phyloP scores from a whole-genome alignment of 2,888 invertebrate genomes.

The Petrolisthes cinctipes region DNA sequence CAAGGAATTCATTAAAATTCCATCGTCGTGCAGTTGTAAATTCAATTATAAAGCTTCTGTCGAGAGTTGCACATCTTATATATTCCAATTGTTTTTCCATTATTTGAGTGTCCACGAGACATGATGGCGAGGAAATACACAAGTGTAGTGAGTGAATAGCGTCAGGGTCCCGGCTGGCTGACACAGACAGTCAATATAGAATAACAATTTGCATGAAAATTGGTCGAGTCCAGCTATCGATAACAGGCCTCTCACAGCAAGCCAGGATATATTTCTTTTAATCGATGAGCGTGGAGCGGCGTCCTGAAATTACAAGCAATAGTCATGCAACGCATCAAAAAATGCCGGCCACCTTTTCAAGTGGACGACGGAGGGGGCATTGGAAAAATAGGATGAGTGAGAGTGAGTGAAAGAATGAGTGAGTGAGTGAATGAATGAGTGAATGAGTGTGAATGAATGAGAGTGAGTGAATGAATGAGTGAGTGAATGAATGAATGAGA shows the following conservation, averaged over 20 bases:
- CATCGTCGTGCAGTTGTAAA: no score
- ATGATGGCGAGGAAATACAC: no score
- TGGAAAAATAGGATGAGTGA: constrained; percentile 14
- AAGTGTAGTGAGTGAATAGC: no score
- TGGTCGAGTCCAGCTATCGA: neutral
- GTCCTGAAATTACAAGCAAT: neutral
- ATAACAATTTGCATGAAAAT: neutral
- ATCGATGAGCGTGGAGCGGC: neutral
- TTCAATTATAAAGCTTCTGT: no score
- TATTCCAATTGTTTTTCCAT: no score
- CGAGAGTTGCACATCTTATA: no score
- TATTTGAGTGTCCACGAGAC: no score
- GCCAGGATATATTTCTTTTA: neutral
- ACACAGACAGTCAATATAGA: neutral
- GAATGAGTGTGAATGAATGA: no score
- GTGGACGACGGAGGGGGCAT: neutral
- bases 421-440: no score
- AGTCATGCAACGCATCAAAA: neutral
- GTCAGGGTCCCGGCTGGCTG: neutral
- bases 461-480: no score
- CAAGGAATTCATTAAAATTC: no score
- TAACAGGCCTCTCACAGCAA: neutral
- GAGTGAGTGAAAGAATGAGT: neutral
- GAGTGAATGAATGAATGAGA: no score
- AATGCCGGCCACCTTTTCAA: neutral